phyloP scores from a whole-genome alignment of 2,797 vertebrate genomes.

The Florisuga fusca region DNA sequence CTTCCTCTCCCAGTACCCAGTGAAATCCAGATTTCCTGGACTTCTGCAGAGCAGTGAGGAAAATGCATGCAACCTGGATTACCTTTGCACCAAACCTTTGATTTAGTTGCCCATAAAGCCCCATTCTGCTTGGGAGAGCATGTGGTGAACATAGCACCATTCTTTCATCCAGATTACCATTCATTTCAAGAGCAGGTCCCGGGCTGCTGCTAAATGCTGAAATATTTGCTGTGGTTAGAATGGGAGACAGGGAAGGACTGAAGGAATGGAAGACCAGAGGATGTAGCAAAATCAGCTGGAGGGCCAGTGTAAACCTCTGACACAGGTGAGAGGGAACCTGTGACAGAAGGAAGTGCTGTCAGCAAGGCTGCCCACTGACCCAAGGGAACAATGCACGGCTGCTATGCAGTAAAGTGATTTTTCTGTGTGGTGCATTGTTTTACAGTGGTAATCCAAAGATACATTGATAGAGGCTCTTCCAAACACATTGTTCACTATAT shows the following conservation, averaged over 20 bases:
- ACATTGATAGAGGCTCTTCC: not conserved
- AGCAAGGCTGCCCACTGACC: not conserved
- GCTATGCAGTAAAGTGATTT: not conserved
- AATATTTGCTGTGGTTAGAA: not conserved
- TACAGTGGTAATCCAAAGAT: not conserved
- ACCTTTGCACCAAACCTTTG: not conserved
- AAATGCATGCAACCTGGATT: accelerated
- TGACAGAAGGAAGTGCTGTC: not conserved
- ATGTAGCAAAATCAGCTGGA: constrained; percentile 30
- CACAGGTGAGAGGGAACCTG: not conserved
- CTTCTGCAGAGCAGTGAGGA: not conserved
- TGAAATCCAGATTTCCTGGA: not conserved
- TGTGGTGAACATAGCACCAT: not conserved
- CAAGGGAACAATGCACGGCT: not conserved
- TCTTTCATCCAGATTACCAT: not conserved
- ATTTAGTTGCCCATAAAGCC: not conserved
- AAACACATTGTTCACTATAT: not conserved
- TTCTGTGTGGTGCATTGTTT: not conserved
- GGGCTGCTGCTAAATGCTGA: not conserved
- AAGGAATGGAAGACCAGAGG: not conserved
- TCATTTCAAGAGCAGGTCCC: not conserved
- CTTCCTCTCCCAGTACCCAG: not conserved
- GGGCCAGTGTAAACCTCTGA: not conserved
- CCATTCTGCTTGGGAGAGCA: accelerated
- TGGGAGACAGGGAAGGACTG: not conserved